A percentile compares a stretch with the other conserved stretches of the same genome.
Evolutionary conservation across 2,797 vertebrate genomes (phyloP).

Genomic region (Semaprochilodus insignis): DNA sequence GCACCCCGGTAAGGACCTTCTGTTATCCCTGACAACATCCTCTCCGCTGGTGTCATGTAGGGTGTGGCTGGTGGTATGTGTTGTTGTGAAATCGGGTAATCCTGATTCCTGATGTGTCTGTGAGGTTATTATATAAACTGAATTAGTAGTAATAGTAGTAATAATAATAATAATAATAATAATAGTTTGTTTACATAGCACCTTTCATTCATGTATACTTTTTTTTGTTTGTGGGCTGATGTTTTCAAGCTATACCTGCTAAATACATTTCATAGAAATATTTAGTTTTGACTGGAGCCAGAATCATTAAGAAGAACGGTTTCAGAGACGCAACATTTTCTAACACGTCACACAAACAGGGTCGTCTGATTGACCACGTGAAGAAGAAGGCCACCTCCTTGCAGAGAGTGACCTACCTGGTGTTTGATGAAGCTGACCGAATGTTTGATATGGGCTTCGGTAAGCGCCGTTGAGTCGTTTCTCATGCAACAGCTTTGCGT

Average conservation of each 20-base stretch:
- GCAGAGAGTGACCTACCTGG: constrained; percentile 95
- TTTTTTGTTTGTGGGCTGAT: no score
- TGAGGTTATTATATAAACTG: no score
- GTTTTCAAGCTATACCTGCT: no score
- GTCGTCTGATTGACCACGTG: constrained; percentile 97
- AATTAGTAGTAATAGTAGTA: no score
- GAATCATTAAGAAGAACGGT: not conserved
- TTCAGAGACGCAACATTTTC: not conserved
- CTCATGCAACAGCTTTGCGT: no score
- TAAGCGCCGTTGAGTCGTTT: constrained; percentile 69
- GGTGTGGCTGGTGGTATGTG: not conserved
- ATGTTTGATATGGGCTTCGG: constrained; percentile 99
- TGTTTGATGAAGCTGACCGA: constrained; percentile 98
- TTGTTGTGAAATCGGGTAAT: no score
- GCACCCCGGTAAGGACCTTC: constrained; percentile 90
- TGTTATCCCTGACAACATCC: not conserved
- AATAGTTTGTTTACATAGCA: no score
- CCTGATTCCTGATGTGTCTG: no score
- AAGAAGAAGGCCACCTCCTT: constrained; percentile 99
- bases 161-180: no score
- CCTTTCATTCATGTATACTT: no score
- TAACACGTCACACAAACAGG: constrained; percentile 73
- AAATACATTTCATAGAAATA: no score
- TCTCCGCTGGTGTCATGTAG: not conserved
- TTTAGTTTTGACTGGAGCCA: not conserved